phyloP scores from a whole-genome alignment of 2,888 invertebrate genomes.

The Stenodera caucasica region DNA sequence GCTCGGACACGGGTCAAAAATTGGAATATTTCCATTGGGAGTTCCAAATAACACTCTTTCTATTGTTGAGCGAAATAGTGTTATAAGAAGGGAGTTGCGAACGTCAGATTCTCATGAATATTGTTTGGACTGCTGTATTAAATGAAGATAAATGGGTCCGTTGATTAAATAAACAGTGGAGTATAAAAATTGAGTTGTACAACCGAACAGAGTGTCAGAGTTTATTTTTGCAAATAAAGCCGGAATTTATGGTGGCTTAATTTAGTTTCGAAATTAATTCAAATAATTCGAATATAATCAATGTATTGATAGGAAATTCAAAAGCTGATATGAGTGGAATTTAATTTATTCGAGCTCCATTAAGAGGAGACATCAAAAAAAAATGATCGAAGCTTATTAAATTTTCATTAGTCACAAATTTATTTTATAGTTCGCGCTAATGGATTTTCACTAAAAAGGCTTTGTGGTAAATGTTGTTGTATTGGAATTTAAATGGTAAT shows the following conservation, averaged over 20 bases:
- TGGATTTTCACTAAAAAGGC: not conserved
- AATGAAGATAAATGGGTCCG: not conserved
- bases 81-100: not conserved
- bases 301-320: no score
- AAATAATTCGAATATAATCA: not conserved
- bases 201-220: not conserved
- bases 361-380: no score
- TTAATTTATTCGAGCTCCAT: no score
- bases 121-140: not conserved
- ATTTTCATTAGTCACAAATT: not conserved
- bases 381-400: not conserved
- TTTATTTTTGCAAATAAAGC: not conserved
- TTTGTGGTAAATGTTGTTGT: not conserved
- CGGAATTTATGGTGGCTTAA: not conserved
- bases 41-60: no score
- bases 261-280: not conserved
- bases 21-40: no score
- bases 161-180: not conserved
- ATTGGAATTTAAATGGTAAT: not conserved
- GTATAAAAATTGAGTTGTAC: not conserved
- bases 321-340: no score
- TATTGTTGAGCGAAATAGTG: no score
- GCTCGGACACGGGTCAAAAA: no score
- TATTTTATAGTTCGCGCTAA: not conserved
- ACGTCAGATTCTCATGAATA: not conserved